Conservation (phyloP, 2,113 vertebrate species). For the Todiramphus saurophagus region DNA sequence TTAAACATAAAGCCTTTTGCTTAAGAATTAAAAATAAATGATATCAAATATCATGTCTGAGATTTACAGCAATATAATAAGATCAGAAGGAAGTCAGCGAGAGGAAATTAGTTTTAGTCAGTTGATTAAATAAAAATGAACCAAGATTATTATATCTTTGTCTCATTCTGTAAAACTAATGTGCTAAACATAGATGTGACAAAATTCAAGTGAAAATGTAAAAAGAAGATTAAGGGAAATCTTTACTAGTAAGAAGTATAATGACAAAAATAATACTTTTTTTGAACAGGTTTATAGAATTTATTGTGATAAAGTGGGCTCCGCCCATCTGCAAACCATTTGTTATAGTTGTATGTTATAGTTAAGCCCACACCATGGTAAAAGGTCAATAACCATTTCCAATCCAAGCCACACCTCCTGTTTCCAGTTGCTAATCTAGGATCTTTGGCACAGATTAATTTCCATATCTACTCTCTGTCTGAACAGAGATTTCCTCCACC, state of each 20-base stretch:
- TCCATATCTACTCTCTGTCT: neutral
- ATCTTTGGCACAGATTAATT: neutral
- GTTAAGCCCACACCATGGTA: neutral
- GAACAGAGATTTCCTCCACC: neutral
- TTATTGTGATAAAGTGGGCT: neutral
- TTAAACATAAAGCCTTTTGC: neutral
- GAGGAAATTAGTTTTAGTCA: constrained; percentile 3
- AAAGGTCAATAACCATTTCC: neutral
- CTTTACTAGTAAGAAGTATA: neutral
- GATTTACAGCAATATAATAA: neutral
- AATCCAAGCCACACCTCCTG: neutral
- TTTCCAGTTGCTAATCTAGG: constrained; percentile 7
- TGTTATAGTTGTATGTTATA: fast-evolving
- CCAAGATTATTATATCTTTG: neutral
- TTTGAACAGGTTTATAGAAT: neutral
- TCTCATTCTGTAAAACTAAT: neutral
- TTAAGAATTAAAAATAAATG: neutral
- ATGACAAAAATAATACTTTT: neutral
- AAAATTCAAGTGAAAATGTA: neutral
- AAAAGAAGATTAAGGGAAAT: neutral
- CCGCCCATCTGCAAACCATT: neutral
- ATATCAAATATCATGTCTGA: neutral
- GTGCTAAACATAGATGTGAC: neutral
- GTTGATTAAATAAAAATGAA: constrained; percentile 13
- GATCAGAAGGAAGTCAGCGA: neutral